Conservation (phyloP, 2,888 invertebrate genomes). For the Drosophila mettleri region DNA sequence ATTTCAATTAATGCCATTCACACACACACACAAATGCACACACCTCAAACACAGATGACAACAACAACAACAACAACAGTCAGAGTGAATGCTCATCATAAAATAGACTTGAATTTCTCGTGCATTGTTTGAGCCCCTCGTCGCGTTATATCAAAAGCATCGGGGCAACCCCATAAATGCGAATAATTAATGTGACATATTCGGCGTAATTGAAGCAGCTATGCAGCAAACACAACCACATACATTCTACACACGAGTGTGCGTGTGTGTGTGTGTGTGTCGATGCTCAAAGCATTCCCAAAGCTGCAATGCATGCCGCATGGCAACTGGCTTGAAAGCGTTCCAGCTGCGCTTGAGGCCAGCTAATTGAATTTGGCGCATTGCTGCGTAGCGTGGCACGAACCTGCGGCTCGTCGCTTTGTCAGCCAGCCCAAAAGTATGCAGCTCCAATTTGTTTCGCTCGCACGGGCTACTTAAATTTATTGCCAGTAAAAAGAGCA, state of each 20-base stretch:
- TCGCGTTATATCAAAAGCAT: too few species aligned
- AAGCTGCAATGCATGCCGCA: slow-evolving; percentile 64
- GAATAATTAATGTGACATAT: slow-evolving; percentile 81
- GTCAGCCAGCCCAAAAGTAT: slow-evolving; percentile 23
- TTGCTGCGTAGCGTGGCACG: slow-evolving; percentile 41
- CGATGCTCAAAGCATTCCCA: slow-evolving; percentile 69
- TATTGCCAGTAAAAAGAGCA: slow-evolving; percentile 47
- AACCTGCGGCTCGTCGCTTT: slow-evolving; percentile 31
- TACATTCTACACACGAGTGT: slow-evolving; percentile 3
- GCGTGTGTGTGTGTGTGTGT: slow-evolving; percentile 12
- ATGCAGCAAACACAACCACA: slow-evolving; percentile 52
- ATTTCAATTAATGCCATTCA: slow-evolving; percentile 65
- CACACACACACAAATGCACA: slow-evolving; percentile 5
- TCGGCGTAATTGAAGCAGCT: slow-evolving; percentile 70
- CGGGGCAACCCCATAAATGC: slow-evolving; percentile 76
- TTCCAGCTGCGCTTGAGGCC: slow-evolving; percentile 45
- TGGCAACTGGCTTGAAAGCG: slow-evolving; percentile 66
- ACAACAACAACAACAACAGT: slow-evolving; percentile 36
- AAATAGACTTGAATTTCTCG: slow-evolving; percentile 60
- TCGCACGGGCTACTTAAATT: slow-evolving; percentile 45
- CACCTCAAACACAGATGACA: slow-evolving; percentile 41
- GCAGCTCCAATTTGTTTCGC: slow-evolving; percentile 25
- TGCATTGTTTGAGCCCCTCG: slow-evolving; percentile 52
- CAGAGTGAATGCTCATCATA: slow-evolving; percentile 32
- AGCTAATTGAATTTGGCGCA: slow-evolving; percentile 68